Percentiles rank a stretch among this genome's conserved stretches.
These are phyloP conservation scores for Rhinolophus ferrumequinum DNA, from an alignment of 2,113 vertebrate species.

Conservation along the genomic window DNA sequence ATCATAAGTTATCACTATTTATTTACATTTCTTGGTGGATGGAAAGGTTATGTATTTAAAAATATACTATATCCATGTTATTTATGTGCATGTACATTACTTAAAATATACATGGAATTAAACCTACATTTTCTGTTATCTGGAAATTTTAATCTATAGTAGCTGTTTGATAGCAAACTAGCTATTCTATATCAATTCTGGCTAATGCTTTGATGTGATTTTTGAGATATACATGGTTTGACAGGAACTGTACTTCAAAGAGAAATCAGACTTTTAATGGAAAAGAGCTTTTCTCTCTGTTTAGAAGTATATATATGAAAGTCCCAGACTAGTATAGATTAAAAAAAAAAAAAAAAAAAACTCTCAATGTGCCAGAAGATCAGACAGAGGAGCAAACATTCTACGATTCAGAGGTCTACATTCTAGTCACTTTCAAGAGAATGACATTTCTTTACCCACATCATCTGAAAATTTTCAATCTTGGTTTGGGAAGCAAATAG, in stretches of 20 bases:
- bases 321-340: not conserved
- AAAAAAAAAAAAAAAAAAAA: not conserved
- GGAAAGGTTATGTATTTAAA: not conserved
- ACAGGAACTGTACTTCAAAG: conserved; percentile 81
- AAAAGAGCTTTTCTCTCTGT: conserved; percentile 76
- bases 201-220: conserved; percentile 80
- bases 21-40: not conserved
- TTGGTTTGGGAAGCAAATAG: not conserved
- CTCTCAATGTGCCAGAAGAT: not conserved
- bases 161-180: conserved; percentile 52
- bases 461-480: not conserved
- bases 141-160: conserved; percentile 73
- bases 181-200: conserved; percentile 77
- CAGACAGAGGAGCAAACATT: not conserved
- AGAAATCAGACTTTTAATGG: conserved; percentile 75
- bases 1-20: not conserved
- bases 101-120: not conserved
- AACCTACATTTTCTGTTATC: not conserved
- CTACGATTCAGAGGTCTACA: not conserved
- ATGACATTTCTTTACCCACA: not conserved
- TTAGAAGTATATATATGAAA: conserved; percentile 71
- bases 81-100: not conserved
- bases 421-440: not conserved
- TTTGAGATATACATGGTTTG: conserved; percentile 83
- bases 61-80: not conserved